phyloP scores from a whole-genome alignment of 2,888 invertebrate species.

The Phorcus lineatus region DNA sequence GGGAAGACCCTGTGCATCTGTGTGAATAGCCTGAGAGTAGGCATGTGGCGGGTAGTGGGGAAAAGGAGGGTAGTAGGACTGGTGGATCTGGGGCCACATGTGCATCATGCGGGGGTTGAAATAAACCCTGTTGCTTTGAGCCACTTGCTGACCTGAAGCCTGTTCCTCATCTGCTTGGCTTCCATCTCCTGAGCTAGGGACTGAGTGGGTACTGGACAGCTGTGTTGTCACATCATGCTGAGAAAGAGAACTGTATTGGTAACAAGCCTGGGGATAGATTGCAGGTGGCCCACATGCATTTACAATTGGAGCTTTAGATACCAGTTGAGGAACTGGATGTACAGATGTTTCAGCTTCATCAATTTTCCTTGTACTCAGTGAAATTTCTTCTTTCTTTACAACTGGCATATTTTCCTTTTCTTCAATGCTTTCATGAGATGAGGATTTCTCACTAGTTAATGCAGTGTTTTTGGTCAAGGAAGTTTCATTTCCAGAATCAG shows the following conservation, averaged over 20 bases:
- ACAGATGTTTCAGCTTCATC: neutral
- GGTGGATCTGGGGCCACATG: neutral
- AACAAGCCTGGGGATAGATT: neutral
- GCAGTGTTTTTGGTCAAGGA: neutral
- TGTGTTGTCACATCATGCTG: neutral
- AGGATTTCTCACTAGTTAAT: neutral
- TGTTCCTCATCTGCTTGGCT: neutral
- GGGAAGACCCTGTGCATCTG: neutral
- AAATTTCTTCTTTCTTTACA: neutral
- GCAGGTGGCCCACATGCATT: neutral
- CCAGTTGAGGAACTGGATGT: neutral
- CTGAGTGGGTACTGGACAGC: too few species aligned
- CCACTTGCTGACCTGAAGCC: neutral
- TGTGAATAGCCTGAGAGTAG: neutral
- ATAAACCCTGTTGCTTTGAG: neutral
- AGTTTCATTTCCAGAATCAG: neutral
- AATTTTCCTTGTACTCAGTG: too few species aligned
- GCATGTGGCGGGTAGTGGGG: neutral
- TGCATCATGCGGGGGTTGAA: slow-evolving; percentile 1
- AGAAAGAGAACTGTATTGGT: neutral
- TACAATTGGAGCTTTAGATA: too few species aligned
- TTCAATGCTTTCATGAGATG: neutral
- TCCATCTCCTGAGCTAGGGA: neutral
- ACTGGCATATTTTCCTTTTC: neutral
- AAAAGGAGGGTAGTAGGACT: neutral